Base-by-base conservation (phyloP, 2,888 invertebrate genomes). In the Ametastegia equiseti region DNA sequence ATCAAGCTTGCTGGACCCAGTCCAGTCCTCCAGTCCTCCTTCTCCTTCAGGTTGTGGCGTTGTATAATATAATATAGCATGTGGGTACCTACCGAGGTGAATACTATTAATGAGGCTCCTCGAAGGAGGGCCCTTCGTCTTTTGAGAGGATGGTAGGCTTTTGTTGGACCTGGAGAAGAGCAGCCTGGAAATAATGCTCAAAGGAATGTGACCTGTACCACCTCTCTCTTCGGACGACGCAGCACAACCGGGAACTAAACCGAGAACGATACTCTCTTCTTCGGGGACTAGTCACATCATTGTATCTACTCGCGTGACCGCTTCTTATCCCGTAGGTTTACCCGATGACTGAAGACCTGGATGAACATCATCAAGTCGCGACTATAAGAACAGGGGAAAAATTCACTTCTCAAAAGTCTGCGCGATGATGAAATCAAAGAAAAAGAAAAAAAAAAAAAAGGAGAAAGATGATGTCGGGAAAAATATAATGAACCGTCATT, bases 191-290 rank as follows among this genome's bases (percentile, higher is more conserved):
- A 91, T 90, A 91, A 91, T 91, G 88, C 90, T 82, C 83, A 69
- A 30, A 86, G 91, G 91, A 91, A 91, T 91, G 91, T 91, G 91
- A 91, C 90, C 91, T 89, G 87, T 89, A 89, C n/a, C 90, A 89
- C 89, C 89, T 88, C 87, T 83, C 86, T 84, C 81, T 11, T 4
- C 23, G 13, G 54, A 19, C 57, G 57, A 60, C 77, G 50, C 60
- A 67, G 54, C 82, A 30, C 33, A 42, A 27, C 27, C 50, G 54
- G 50, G 6, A 75, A 71, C 42, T n/a, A 33, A 42, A 27, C 27
- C 50, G 54, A 33, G 6, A 75, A 71, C 42, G 36, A 33, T 54
- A n/a, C 42, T 47, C 13, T 9, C 33, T n/a, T 9, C 6, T 13
- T 33, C 33, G 50, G 30, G 30, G 36, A 36, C 75, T 54, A 42